A percentile compares a stretch with the other conserved stretches of the same genome.
Conservation (phyloP, 1,140 invertebrate genomes). For the Hetaerina americana region DNA sequence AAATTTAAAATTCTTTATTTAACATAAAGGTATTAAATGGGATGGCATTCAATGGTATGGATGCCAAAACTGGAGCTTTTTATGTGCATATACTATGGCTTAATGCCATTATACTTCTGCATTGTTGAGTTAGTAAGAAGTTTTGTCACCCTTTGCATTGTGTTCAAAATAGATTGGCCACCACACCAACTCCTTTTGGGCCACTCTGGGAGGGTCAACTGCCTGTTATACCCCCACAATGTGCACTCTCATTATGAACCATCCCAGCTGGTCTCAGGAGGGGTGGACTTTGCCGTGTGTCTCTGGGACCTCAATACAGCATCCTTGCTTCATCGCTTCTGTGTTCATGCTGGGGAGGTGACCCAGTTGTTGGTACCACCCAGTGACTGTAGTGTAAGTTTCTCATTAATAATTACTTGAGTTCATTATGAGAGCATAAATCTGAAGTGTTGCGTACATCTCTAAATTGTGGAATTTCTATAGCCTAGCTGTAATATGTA, state of each 20-base stretch:
- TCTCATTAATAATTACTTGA: no score
- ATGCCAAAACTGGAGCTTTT: no score
- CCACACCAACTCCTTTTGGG: constrained; percentile 78
- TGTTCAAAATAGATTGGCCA: constrained; percentile 59
- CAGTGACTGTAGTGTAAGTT: constrained; percentile 75
- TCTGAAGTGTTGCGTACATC: no score
- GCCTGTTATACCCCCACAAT: constrained; percentile 88
- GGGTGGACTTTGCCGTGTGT: constrained; percentile 94
- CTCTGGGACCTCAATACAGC: constrained; percentile 94
- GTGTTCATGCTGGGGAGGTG: constrained; percentile 88
- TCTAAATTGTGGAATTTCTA: no score
- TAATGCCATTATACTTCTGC: neutral
- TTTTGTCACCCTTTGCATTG: constrained; percentile 12
- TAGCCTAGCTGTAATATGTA: no score
- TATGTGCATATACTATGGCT: no score
- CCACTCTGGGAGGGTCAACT: constrained; percentile 88
- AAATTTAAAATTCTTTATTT: no score
- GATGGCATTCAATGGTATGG: no score
- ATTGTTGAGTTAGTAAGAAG: constrained; percentile 7
- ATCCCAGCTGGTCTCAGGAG: constrained; percentile 82
- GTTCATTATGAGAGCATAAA: no score
- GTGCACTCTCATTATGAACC: constrained; percentile 87
- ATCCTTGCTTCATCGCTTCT: constrained; percentile 82
- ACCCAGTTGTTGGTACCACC: constrained; percentile 85
- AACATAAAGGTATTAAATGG: no score